Evolutionary conservation across 2,888 invertebrate genomes (phyloP).

Genomic region (Heteromurus nitidus): DNA sequence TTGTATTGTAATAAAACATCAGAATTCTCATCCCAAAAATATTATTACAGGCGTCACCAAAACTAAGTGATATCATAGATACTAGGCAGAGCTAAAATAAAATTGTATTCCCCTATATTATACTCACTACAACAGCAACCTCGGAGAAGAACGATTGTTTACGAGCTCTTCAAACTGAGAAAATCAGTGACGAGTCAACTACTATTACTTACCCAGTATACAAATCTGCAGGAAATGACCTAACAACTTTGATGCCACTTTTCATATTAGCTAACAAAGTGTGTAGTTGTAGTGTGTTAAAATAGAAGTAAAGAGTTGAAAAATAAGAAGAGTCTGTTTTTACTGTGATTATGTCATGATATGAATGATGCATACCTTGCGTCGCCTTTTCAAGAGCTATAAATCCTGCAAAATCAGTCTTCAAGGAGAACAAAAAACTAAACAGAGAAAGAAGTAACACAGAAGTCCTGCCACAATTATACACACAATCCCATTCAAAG

Average conservation of each 20-base stretch:
- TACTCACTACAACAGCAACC: not conserved
- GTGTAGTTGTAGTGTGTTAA: not conserved
- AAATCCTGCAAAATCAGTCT: constrained; percentile 20
- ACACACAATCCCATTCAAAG: not conserved
- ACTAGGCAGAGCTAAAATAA: too few relatives aligned
- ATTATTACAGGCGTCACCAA: constrained; percentile 41
- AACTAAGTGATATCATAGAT: not conserved
- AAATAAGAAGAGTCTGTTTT: constrained; percentile 10
- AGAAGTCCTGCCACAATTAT: not conserved
- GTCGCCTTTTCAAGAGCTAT: constrained; percentile 17
- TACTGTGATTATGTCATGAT: constrained; percentile 19
- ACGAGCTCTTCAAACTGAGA: constrained; percentile 6
- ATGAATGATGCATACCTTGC: constrained; percentile 17
- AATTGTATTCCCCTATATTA: not conserved
- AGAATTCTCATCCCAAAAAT: constrained; percentile 2
- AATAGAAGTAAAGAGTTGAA: not conserved
- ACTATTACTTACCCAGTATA: not conserved
- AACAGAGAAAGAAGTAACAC: not conserved
- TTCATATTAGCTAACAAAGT: constrained; percentile 13
- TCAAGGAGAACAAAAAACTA: not conserved
- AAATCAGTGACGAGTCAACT: constrained; percentile 13
- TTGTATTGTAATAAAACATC: not conserved
- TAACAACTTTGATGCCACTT: constrained; percentile 36
- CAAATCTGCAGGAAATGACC: constrained; percentile 52
- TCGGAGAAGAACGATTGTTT: not conserved